Base-by-base conservation (phyloP, 2,797 vertebrate species). In the Tangara arthus region DNA sequence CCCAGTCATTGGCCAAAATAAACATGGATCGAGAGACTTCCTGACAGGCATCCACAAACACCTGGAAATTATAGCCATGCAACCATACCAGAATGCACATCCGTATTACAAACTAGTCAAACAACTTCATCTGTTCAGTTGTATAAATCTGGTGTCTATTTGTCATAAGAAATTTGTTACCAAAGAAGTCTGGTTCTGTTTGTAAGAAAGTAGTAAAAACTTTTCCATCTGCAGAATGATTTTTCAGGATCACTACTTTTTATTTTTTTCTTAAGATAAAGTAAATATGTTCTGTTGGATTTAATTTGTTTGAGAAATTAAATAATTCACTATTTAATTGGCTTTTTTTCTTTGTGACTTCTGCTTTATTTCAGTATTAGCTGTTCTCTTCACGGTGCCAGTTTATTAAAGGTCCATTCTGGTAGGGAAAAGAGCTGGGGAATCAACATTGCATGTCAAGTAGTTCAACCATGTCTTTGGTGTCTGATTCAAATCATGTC, bases 51-150 rank as follows among this genome's bases (percentile, higher is more conserved):
- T 37, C 26, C 44, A 32, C 71, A 72, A 80, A 5, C 1, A 3
- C 27, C 26, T 91, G 75, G 64, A 65, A 87, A 30, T 61, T 14
- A 18, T 1, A 47, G n/a, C 57, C 10, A 9, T 30, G 37, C 52
- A 77, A 39, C 76, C 8, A 2, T 60, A 44, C 44, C 56, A 41
- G 56, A 66, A 20, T 68, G 76, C 56, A 16, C 52, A 56, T 82
- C 39, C 85, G 15, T 47, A 10, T 70, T 85, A 42, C 96, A 97
- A 98, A 96, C 96, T 82, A 89, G 88, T 96, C 42, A 79, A 93
- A 85, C 90, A n/a, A 6, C 32, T 77, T 80, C 15, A 44, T 96
- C 92, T 92, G 70, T 92, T 89, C 70, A 92, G 11, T 64, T 94
- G 53, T 91, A 88, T 85, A 77, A 27, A 93, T 35, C 82, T 84